A percentile compares a stretch with the other conserved stretches of the same genome.
Conservation (phyloP, 2,888 invertebrate species). For the Agrypnus murinus region DNA sequence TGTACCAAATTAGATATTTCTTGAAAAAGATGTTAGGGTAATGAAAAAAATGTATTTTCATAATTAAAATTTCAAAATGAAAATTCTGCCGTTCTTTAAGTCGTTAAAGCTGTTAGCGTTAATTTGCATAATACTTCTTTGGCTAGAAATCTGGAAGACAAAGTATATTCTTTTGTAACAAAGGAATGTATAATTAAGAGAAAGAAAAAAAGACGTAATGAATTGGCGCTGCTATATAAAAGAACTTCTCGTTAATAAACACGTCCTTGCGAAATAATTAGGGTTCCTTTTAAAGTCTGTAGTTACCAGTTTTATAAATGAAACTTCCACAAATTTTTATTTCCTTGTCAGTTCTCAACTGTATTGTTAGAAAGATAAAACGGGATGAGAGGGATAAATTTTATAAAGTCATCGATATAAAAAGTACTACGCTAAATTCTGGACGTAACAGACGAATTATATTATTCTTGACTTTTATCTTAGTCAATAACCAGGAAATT, state of each 20-base stretch:
- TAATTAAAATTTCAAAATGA: constrained; percentile 27
- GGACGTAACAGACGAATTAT: constrained; percentile 10
- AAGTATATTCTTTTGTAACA: constrained; percentile 46
- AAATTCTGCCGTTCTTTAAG: constrained; percentile 26
- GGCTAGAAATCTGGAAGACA: constrained; percentile 42
- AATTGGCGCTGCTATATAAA: constrained; percentile 46
- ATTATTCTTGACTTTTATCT: constrained; percentile 22
- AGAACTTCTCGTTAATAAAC: constrained; percentile 47
- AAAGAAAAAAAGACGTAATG: constrained; percentile 46
- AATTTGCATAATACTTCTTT: constrained; percentile 36
- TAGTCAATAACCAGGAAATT: constrained; percentile 15
- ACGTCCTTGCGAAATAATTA: constrained; percentile 48
- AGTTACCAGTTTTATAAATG: constrained; percentile 41
- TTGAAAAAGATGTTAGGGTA: neutral
- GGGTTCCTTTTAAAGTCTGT: constrained; percentile 42
- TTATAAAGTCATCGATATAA: constrained; percentile 15
- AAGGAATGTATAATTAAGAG: constrained; percentile 46
- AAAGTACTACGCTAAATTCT: constrained; percentile 6
- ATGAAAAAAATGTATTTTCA: neutral
- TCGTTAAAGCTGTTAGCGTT: constrained; percentile 26
- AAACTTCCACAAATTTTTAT: constrained; percentile 37
- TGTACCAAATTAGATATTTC: constrained; percentile 1
- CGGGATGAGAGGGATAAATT: constrained; percentile 19
- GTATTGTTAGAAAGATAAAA: constrained; percentile 9
- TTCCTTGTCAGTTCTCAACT: constrained; percentile 18